Percentiles rank a stretch among this genome's conserved stretches.
Conservation (phyloP, 2,888 invertebrate genomes). For the Latrodectus elegans region DNA sequence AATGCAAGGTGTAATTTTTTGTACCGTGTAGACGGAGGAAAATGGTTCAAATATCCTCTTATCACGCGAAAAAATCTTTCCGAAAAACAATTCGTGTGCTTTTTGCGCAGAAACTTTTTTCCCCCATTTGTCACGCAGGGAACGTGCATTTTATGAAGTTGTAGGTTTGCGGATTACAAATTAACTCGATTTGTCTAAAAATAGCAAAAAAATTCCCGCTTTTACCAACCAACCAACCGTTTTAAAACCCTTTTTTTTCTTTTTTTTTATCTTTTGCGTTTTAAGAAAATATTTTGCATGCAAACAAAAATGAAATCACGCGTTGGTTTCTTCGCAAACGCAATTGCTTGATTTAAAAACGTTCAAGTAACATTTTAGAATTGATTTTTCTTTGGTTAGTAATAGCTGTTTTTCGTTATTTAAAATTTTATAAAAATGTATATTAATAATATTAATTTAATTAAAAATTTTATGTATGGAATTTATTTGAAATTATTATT, state of each 20-base stretch:
- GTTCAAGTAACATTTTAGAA: no score
- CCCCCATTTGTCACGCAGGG: conserved; percentile 22
- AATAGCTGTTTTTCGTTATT: no score
- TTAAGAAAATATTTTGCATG: not conserved
- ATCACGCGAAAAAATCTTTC: conserved; percentile 28
- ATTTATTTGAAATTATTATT: no score
- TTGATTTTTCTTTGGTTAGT: no score
- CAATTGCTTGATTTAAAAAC: no score
- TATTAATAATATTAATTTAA: no score
- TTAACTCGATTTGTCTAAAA: conserved; percentile 4
- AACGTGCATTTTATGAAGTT: conserved; percentile 19
- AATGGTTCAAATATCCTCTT: conserved; percentile 17
- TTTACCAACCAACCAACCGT: not conserved
- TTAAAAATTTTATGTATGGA: no score
- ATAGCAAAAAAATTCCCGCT: conserved; percentile 8
- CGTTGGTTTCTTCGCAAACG: no score
- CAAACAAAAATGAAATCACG: not conserved
- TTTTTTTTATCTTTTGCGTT: not conserved
- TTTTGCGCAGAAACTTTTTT: conserved; percentile 2
- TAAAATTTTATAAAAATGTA: no score
- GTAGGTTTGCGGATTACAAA: conserved; percentile 29
- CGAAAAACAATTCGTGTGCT: conserved; percentile 22
- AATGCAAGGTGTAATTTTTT: not conserved
- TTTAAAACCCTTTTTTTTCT: not conserved
- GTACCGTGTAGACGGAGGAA: conserved; percentile 2